Evolutionary conservation across 2,113 vertebrate genomes (phyloP).

Genomic region (Nettapus auritus): DNA sequence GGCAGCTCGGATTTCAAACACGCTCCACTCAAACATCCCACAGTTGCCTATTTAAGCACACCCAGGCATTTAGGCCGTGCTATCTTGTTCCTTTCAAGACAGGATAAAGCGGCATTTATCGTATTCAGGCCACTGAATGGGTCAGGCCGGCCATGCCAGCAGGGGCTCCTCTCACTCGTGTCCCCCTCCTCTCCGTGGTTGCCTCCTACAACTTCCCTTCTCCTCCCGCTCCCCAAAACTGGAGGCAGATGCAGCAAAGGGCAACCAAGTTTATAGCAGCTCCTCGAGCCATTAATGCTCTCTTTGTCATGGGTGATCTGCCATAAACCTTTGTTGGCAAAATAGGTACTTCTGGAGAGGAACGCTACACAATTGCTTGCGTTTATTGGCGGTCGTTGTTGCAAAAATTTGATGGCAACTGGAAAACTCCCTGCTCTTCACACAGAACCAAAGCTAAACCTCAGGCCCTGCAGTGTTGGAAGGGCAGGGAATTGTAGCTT

Average conservation of each 20-base stretch:
- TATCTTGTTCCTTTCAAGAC: constrained; percentile 87
- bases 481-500: neutral
- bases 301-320: neutral
- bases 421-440: neutral
- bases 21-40: constrained; percentile 81
- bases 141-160: constrained; percentile 81
- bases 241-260: constrained; percentile 11
- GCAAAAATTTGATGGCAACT: neutral
- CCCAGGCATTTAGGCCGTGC: constrained; percentile 85
- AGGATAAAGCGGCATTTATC: constrained; percentile 91
- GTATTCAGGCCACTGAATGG: constrained; percentile 93
- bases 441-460: neutral
- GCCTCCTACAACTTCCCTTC: neutral
- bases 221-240: neutral
- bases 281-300: neutral
- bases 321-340: neutral
- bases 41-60: constrained; percentile 86
- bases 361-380: neutral
- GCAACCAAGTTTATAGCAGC: neutral
- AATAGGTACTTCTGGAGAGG: neutral
- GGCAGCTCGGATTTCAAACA: constrained; percentile 88
- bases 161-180: constrained; percentile 81
- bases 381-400: rapidly evolving
- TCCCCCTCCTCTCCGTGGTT: neutral
- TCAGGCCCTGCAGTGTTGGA: rapidly evolving